Base-by-base conservation (phyloP, 2,797 vertebrate genomes). In the Erpetoichthys calabaricus region DNA sequence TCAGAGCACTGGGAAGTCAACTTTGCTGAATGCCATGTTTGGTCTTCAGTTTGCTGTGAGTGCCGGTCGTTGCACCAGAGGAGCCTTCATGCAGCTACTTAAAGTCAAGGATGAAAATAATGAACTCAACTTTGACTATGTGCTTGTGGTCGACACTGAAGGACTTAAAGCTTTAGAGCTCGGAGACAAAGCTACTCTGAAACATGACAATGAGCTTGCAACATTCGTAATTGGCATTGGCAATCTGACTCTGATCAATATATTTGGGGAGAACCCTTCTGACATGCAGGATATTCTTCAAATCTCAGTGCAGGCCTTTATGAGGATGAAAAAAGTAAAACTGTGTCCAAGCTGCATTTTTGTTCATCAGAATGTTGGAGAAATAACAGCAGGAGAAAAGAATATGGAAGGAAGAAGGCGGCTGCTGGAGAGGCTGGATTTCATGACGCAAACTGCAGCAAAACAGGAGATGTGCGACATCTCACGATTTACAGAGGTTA, bases 1-100 rank as follows among this genome's bases (percentile, higher is more conserved):
- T 55, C 83, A 86, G 68, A 83, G 75, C 67, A 84, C 84, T 7
- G 87, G 83, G 6, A 89, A 89, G 62, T 86, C 85, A 41, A 85
- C 84, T 1, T 68, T 89, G 62, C 59, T 88, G 46, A 88, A 87
- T 9, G 69, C 82, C 59, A 82, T 86, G 77, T 89, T 89, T 64
- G 84, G 85, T 3, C 65, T 86, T 0, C 80, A 88, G 72, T 85
- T 89, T 67, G 75, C 65, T 0, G 77, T 87, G 43, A 84, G 81
- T 57, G 73, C 77, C 8, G 83, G 79, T 9, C 75, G 83, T 44
- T 84, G 80, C 64, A 90, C 84, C 51, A 74, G 64, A 2, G 86
- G 83, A 6, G 83, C 83, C 0, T 89, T 85, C n/a, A 89, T 89
- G 85, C 83, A 89, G 66, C 78, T 83, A 1, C 52, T 85, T 42